Evolutionary conservation across 2,113 vertebrate species (phyloP), one percentile per base, ranked within the genome.

Genomic region (Corapipo altera): DNA sequence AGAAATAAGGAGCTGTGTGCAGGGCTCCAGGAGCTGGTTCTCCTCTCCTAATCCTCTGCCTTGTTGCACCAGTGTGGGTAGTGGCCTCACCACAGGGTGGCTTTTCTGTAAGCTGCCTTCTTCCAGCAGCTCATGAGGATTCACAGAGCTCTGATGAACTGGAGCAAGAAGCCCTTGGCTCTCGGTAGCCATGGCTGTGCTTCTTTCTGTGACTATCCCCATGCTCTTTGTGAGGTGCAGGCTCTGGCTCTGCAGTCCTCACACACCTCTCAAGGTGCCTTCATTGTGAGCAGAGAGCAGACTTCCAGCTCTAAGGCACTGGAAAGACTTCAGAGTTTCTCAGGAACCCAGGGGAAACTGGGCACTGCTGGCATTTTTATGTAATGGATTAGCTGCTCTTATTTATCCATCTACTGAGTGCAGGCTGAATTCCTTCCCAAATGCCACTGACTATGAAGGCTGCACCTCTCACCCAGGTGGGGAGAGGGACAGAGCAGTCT

Each of bases 41-140:
- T 70, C 18, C 44, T 76, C 33, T 52, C 23, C 26, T 44, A 46
- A 22, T 41, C 46, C 41, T 54, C 15, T 75, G 71, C 48, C 9
- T 33, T 79, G 27, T 39, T 48, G 46, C 37, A 52, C 4, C 0
- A 2, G 8, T 44, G 30, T 61, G 32, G 37, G 16, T 65, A 54
- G 23, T 8, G 22, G 26, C 11, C 22, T 24, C 24, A 33, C 43
- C 43, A 27, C 0, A 0, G 28, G 3, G 24, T 58, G 14, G 3
- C 35, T 54, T 61, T 48, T 58, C 61, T 52, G 26, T 52, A 52
- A 65, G 30, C 13, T 12, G 16, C 41, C 81, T 54, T n/a, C 46
- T 67, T 37, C n/a, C 33, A 64, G 85, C 59, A 51, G 32, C 33
- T 43, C 49, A 10, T 0, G 0, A 43, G 17, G 5, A 15, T 69